Evolutionary conservation across 2,797 vertebrate genomes (phyloP).

Genomic region (Hippocampus kuda): DNA sequence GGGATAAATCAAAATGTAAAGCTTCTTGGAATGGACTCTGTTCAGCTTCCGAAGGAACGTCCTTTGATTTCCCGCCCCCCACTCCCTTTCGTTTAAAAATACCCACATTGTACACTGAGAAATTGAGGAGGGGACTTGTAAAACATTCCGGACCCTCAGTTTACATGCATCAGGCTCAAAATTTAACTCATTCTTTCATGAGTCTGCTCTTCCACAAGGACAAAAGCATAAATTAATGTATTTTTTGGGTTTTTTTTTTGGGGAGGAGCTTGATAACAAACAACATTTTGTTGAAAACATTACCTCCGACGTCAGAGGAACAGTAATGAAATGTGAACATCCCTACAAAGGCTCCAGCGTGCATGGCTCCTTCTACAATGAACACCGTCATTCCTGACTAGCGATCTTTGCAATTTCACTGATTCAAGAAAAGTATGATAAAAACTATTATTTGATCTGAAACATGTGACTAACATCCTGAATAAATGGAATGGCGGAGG

Average conservation of each 20-base stretch:
- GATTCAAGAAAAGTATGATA: slow-evolving; percentile 26
- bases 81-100: too few relatives aligned
- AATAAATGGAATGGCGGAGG: background rate
- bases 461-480: background rate
- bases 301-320: background rate
- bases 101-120: too few relatives aligned
- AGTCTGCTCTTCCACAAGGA: too few relatives aligned
- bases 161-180: background rate
- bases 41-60: too few relatives aligned
- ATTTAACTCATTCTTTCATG: too few relatives aligned
- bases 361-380: slow-evolving; percentile 25
- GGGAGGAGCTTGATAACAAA: background rate
- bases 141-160: background rate
- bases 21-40: too few relatives aligned
- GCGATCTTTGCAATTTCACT: slow-evolving; percentile 16
- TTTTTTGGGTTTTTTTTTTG: too few relatives aligned
- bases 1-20: too few relatives aligned
- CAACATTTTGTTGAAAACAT: too few relatives aligned
- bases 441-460: background rate
- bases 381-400: slow-evolving; percentile 17
- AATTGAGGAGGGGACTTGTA: too few relatives aligned
- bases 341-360: slow-evolving; percentile 15
- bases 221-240: too few relatives aligned
- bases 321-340: background rate
- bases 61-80: too few relatives aligned